Base-by-base conservation (phyloP, 2,797 vertebrate species). In the Sandelia bainsii region DNA sequence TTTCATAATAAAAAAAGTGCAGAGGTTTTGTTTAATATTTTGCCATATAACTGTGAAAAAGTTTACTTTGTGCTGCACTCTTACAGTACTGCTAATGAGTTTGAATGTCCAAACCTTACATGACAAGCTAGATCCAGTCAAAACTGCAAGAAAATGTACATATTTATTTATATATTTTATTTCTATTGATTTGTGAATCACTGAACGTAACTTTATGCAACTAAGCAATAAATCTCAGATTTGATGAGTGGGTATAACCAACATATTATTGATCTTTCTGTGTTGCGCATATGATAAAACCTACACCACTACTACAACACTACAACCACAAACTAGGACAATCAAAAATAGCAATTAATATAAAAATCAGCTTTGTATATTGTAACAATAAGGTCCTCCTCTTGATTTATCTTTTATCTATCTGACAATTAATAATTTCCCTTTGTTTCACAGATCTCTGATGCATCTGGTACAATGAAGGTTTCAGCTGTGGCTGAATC, bases 381-480 rank as follows among this genome's bases (percentile, higher is more conserved):
- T 17, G 40, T 44, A 44, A 17, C 5, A 19, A 8, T 16, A 44
- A 45, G 8, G 17, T 22, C 11, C 46, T 22, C 5, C 1, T 48
- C 20, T 10, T 22, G n/a, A 48, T 10, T 22, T 4, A 22, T 48
- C 3, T 20, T 10, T 22, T 4, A 22, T 48, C 3, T 20, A 8
- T 8, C 59, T 58, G n/a, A 14, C 12, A 48, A 17, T 16, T 77
- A 19, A 72, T 53, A 14, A 6, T 57, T 0, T 62, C 20, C 16
- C 12, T 77, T 27, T 75, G 17, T 37, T 56, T 29, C 58, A 5
- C 52, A 96, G 95, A 90, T 95, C 76, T 96, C 95, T 11, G 94
- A 96, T 72, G 91, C 93, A 1, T 90, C 93, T 23, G 95, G 95
- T 11, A 42, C 90, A 0, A 94, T 96, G 93, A 93, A 84, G 72